Conservation (phyloP, 2,113 vertebrate species). For the Varanus salvator region DNA sequence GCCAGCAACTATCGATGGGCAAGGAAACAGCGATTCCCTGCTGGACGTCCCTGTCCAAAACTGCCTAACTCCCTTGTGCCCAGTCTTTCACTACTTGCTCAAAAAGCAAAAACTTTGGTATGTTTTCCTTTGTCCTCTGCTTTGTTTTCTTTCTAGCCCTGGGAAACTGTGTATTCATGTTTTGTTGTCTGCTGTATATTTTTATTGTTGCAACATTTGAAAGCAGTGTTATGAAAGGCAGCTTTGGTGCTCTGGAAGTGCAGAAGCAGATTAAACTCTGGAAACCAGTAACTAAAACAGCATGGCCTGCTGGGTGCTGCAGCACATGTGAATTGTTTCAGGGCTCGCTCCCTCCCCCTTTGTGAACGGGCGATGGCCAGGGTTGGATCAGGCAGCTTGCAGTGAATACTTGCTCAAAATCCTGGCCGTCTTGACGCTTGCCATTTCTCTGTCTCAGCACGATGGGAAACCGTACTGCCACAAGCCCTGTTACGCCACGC, state of each 20-base stretch:
- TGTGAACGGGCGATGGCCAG: neutral
- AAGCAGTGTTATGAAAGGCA: neutral
- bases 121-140: neutral
- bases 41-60: neutral
- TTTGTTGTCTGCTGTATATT: neutral
- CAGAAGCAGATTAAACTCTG: neutral
- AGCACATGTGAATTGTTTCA: fast-evolving
- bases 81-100: neutral
- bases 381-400: neutral
- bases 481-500: constrained; percentile 94
- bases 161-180: neutral
- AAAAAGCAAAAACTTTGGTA: neutral
- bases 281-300: neutral
- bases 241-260: neutral
- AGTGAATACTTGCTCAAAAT: neutral
- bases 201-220: neutral
- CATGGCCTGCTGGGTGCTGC: neutral
- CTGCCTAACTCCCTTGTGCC: neutral
- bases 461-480: constrained; percentile 95
- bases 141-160: neutral
- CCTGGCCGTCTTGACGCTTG: constrained; percentile 13
- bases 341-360: neutral
- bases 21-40: neutral
- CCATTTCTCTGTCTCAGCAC: constrained; percentile 80
- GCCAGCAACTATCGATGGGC: neutral